Percentiles rank a stretch among this genome's conserved stretches.
These are phyloP conservation scores for Ryuthela nishihirai DNA, from an alignment of 2,888 invertebrate species.

Conservation along the genomic window DNA sequence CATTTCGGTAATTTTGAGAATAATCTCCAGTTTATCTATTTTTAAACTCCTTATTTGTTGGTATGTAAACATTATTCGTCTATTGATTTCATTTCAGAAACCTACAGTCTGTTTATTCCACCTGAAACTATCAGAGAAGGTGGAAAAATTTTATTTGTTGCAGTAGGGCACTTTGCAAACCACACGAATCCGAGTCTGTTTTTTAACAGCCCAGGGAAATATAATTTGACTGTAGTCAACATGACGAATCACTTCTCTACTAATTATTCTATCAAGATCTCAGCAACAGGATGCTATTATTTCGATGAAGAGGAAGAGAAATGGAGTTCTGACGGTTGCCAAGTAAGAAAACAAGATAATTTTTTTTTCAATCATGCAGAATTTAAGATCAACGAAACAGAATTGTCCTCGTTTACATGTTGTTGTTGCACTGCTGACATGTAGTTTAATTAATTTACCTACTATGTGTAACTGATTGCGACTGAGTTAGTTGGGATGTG, in stretches of 20 bases:
- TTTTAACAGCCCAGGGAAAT: conserved; percentile 6
- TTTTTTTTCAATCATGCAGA: too few relatives aligned
- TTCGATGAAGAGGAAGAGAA: conserved; percentile 42
- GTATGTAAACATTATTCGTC: background rate
- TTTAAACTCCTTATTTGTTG: too few relatives aligned
- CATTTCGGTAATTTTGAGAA: too few relatives aligned
- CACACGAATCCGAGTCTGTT: conserved; percentile 1
- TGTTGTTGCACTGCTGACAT: too few relatives aligned
- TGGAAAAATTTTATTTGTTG: conserved; percentile 25
- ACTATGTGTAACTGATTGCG: too few relatives aligned
- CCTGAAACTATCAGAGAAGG: conserved; percentile 7
- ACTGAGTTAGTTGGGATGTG: too few relatives aligned
- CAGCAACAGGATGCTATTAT: conserved; percentile 49
- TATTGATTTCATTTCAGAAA: conserved; percentile 3
- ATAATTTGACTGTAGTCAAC: conserved; percentile 40
- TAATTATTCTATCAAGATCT: conserved; percentile 47
- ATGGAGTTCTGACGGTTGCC: conserved; percentile 45
- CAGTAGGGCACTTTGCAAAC: conserved; percentile 26
- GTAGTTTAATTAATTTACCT: too few relatives aligned
- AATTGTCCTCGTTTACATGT: background rate
- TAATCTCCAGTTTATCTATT: too few relatives aligned
- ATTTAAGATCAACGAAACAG: background rate
- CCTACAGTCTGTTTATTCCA: conserved; percentile 14
- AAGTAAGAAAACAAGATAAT: too few relatives aligned
- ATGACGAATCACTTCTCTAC: conserved; percentile 44